A percentile compares a stretch with the other conserved stretches of the same genome.
Conservation (phyloP, 2,797 vertebrate genomes). For the Natrix natrix region DNA sequence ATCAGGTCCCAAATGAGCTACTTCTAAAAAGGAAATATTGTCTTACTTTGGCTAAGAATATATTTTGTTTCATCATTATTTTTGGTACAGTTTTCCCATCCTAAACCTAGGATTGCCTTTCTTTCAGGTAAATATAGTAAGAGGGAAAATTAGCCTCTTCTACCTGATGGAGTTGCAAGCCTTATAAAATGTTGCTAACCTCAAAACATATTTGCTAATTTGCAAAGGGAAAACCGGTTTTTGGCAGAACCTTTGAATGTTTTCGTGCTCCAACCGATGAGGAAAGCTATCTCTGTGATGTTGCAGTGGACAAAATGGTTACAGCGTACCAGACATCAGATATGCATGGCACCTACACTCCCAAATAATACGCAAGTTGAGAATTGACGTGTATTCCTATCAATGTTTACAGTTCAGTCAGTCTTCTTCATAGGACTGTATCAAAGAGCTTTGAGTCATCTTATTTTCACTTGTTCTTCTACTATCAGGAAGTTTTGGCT, state of each 20-base stretch:
- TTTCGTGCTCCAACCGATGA: background rate
- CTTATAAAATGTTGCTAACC: background rate
- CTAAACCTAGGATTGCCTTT: background rate
- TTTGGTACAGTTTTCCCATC: background rate
- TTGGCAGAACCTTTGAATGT: background rate
- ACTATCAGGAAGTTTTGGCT: constrained; percentile 65
- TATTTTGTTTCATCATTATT: background rate
- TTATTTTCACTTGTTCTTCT: constrained; percentile 64
- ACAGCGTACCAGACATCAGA: constrained; percentile 52
- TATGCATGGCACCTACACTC: constrained; percentile 53
- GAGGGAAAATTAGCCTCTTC: background rate
- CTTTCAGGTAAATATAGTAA: background rate
- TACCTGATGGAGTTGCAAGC: background rate
- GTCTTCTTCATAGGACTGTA: constrained; percentile 69
- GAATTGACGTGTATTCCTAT: constrained; percentile 61
- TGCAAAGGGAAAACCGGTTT: background rate
- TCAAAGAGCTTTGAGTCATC: constrained; percentile 65
- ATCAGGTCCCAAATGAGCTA: background rate
- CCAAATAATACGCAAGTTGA: constrained; percentile 61
- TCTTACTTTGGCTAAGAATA: background rate
- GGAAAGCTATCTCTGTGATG: background rate
- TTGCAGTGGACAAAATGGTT: constrained; percentile 16
- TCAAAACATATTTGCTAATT: background rate
- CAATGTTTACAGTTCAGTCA: constrained; percentile 68
- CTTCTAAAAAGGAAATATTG: background rate